These are phyloP conservation scores for Phyllotis vaccarum DNA, from an alignment of 2,797 vertebrate genomes.

Conservation along the genomic window DNA sequence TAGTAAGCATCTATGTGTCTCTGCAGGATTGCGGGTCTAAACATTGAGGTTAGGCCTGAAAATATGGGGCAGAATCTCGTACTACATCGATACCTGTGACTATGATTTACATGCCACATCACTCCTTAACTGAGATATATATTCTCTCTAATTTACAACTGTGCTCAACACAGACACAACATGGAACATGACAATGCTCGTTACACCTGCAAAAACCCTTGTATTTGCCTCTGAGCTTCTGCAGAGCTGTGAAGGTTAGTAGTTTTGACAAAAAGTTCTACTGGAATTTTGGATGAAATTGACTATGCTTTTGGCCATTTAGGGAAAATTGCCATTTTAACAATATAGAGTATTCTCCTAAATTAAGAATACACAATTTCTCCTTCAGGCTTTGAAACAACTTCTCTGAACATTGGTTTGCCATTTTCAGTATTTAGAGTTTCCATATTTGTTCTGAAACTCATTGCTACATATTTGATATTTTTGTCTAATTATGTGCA, in stretches of 20 bases:
- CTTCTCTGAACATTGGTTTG: not conserved
- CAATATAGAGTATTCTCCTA: not conserved
- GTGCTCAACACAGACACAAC: not conserved
- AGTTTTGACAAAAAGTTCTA: not conserved
- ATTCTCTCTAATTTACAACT: not conserved
- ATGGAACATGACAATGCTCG: fast-evolving
- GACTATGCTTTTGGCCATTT: not conserved
- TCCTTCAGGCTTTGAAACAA: not conserved
- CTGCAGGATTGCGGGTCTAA: no score
- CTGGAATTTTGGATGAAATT: not conserved
- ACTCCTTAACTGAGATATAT: not conserved
- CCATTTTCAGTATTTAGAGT: not conserved
- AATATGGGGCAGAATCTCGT: no score
- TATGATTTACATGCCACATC: not conserved
- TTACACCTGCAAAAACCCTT: fast-evolving
- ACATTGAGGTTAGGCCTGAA: no score
- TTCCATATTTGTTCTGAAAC: not conserved
- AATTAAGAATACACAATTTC: not conserved
- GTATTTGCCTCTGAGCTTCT: not conserved
- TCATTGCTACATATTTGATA: not conserved
- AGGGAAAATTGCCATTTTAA: not conserved
- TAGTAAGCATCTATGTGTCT: no score
- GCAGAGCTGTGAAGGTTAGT: not conserved
- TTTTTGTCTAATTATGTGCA: not conserved
- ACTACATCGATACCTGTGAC: no score